Evolutionary conservation across 2,113 vertebrate genomes (phyloP), one percentile per base, ranked within the genome.

Genomic region (Chlamydotis undulata): DNA sequence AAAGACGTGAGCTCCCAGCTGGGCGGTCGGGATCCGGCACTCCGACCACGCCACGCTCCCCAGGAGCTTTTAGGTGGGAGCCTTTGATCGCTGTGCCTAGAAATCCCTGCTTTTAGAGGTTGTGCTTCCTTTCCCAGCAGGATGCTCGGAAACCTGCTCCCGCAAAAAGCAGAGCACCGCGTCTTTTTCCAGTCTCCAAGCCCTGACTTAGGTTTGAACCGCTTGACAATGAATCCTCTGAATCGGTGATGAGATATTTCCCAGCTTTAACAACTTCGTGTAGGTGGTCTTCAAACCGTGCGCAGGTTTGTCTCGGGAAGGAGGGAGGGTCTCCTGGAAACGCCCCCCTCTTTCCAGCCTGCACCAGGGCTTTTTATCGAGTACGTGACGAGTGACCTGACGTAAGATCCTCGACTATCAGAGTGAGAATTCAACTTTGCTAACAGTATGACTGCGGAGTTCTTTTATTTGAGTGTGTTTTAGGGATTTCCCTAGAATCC

Each of bases 401-500:
- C 2, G 19, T 87, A 83, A 94, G 65, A 94, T 89, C 82, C 71
- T 96, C 93, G 76, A 83, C 93, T 73, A 35, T 77, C 81, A 21
- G 83, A 81, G 91, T 43, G 95, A 91, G 96, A 92, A 87, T 55
- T 94, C 96, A 73, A 79, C 95, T 57, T 94, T 3, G 77, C 93
- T 91, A 82, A 92, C 77, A 41, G 89, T 79, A 69, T 29, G 89
- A 97, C 94, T 78, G 92, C 17, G 7, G 19, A 93, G 96, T 94
- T 76, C 77, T 95, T 87, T 93, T 64, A 18, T 93, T 94, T 91
- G 95, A 80, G 89, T 73, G 95, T 73, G 83, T 79, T 93, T 95
- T 94, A 89, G 95, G 94, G 91, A 7, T 87, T 90, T 55, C 80
- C 92, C 94, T 91, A 94, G 94, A 95, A 95, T 45, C 74, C n/a